phyloP scores from a whole-genome alignment of 2,797 vertebrate species.

The Coranthus polyacanthus region DNA sequence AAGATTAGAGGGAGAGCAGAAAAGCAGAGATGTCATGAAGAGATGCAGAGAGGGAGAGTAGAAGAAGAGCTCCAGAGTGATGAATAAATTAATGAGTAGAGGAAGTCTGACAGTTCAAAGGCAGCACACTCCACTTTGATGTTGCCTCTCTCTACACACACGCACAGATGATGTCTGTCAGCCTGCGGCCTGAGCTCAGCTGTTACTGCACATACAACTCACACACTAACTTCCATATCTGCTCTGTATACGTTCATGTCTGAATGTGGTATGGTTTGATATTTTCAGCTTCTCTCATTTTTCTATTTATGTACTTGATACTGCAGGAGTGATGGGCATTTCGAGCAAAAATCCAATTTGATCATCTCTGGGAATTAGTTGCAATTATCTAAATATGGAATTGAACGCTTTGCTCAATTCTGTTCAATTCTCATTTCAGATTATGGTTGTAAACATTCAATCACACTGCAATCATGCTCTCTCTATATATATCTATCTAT shows the following conservation, averaged over 20 bases:
- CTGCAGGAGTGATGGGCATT: too few species aligned
- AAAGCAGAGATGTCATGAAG: neutral
- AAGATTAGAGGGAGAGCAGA: too few species aligned
- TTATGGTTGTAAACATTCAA: too few species aligned
- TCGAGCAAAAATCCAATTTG: too few species aligned
- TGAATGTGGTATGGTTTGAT: neutral
- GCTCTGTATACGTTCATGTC: conserved; percentile 3
- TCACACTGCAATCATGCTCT: too few species aligned
- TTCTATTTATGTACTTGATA: too few species aligned
- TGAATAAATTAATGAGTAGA: conserved; percentile 70
- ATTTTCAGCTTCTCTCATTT: too few species aligned
- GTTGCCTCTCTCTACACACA: conserved; percentile 27
- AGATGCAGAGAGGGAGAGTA: conserved; percentile 12
- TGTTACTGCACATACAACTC: conserved; percentile 23
- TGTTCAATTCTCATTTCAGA: too few species aligned
- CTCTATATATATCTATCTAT: too few species aligned
- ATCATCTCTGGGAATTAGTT: too few species aligned
- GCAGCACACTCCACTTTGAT: conserved; percentile 63
- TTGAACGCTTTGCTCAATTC: too few species aligned
- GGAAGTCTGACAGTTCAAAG: conserved; percentile 80
- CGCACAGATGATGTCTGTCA: conserved; percentile 34
- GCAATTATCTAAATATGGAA: too few species aligned
- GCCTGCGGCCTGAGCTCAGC: conserved; percentile 46
- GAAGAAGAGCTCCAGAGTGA: conserved; percentile 40
- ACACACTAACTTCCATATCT: neutral